A percentile compares a stretch with the other conserved stretches of the same genome.
phyloP scores from a whole-genome alignment of 2,797 vertebrate genomes.

The Astyanax mexicanus region DNA sequence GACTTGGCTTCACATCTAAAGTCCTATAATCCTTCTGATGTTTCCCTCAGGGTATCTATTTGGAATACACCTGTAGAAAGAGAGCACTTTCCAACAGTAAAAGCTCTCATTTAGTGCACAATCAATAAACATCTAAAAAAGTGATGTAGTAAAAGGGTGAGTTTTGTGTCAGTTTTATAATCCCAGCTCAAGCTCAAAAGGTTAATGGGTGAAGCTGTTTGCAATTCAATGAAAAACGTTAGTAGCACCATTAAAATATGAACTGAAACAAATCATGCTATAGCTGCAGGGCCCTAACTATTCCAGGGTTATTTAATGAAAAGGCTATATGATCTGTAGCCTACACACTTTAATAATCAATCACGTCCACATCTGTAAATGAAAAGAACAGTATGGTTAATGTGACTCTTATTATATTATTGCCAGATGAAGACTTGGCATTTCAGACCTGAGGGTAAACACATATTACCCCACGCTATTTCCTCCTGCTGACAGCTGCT shows the following conservation, averaged over 20 bases:
- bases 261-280: background rate
- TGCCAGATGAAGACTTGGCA: slow-evolving; percentile 27
- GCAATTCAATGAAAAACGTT: background rate
- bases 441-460: slow-evolving; percentile 28
- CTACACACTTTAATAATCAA: background rate
- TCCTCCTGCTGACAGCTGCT: slow-evolving; percentile 17
- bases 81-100: no score
- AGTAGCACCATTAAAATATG: background rate
- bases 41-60: no score
- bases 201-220: background rate
- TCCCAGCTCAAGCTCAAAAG: background rate
- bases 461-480: slow-evolving; percentile 18
- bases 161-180: no score
- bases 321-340: background rate
- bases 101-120: no score
- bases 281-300: background rate
- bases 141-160: no score
- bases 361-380: background rate
- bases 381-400: background rate
- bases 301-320: background rate
- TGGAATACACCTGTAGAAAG: no score
- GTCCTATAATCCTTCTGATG: no score
- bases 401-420: background rate
- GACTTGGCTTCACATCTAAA: no score
- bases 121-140: no score